These are phyloP conservation scores for Drosophila leonis DNA, from an alignment of 2,888 invertebrate genomes.

Conservation along the genomic window DNA sequence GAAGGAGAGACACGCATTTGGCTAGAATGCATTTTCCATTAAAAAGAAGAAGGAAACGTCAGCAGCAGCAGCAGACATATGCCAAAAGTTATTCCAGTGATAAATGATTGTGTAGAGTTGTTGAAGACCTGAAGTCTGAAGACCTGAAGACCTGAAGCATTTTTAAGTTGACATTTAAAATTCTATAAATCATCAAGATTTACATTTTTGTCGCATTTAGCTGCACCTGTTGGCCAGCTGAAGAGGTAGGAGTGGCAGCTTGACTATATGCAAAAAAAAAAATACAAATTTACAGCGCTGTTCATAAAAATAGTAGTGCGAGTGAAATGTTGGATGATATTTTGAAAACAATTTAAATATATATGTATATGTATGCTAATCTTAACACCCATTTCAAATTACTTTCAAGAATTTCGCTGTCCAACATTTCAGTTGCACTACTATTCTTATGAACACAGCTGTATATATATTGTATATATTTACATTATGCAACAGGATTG, in stretches of 20 bases:
- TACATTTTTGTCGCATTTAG: conserved; percentile 79
- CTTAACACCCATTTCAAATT: too few species aligned
- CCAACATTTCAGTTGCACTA: too few species aligned
- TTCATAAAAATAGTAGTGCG: too few species aligned
- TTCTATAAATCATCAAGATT: conserved; percentile 77
- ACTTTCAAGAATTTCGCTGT: too few species aligned
- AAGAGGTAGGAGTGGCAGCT: neutral
- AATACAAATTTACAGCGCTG: too few species aligned
- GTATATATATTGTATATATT: conserved; percentile 38
- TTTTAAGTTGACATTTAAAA: conserved; percentile 74
- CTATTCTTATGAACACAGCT: neutral
- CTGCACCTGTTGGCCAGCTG: conserved; percentile 68
- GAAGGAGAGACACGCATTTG: conserved; percentile 51
- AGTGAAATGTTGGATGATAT: too few species aligned
- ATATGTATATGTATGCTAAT: too few species aligned
- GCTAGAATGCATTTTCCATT: conserved; percentile 41
- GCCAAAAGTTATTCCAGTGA: conserved; percentile 53
- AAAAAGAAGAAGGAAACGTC: conserved; percentile 6
- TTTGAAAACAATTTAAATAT: too few species aligned
- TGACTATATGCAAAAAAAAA: conserved; percentile 46
- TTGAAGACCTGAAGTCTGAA: neutral
- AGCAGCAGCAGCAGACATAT: conserved; percentile 42
- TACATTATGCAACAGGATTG: conserved; percentile 59
- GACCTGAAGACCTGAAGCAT: conserved; percentile 25
- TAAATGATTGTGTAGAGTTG: conserved; percentile 46